Percentiles rank a stretch among this genome's conserved stretches.
Evolutionary conservation across 2,888 invertebrate genomes (phyloP).

Genomic region (Vesta saturnalis): DNA sequence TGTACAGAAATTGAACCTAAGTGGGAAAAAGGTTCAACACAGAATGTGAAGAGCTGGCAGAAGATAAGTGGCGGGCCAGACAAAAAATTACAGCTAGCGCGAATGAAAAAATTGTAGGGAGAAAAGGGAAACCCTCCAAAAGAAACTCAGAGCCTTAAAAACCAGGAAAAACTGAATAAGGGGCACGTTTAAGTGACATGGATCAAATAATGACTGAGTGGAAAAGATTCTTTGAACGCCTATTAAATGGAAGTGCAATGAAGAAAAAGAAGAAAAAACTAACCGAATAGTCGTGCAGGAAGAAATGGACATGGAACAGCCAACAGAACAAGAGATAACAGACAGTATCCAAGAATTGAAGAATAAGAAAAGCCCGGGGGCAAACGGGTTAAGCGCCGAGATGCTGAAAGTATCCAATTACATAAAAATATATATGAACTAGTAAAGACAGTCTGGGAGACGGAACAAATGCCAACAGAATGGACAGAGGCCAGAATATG

Average conservation of each 20-base stretch:
- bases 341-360: neutral
- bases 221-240: neutral
- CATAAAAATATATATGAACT: no score
- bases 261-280: neutral
- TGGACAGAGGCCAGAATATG: no score
- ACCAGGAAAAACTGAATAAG: neutral
- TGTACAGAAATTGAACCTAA: neutral
- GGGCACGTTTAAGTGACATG: neutral
- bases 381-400: no score
- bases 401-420: no score
- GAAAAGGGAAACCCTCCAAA: neutral
- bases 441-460: no score
- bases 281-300: neutral
- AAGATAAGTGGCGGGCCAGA: neutral
- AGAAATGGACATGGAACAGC: neutral
- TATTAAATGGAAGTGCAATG: neutral
- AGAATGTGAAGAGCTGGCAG: neutral
- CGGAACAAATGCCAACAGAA: no score
- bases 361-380: no score
- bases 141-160: neutral
- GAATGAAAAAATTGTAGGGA: no score
- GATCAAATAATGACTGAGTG: neutral
- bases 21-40: neutral
- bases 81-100: neutral
- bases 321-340: neutral